Base-by-base conservation (phyloP, 2,888 invertebrate species). In the Abscondita cerata region DNA sequence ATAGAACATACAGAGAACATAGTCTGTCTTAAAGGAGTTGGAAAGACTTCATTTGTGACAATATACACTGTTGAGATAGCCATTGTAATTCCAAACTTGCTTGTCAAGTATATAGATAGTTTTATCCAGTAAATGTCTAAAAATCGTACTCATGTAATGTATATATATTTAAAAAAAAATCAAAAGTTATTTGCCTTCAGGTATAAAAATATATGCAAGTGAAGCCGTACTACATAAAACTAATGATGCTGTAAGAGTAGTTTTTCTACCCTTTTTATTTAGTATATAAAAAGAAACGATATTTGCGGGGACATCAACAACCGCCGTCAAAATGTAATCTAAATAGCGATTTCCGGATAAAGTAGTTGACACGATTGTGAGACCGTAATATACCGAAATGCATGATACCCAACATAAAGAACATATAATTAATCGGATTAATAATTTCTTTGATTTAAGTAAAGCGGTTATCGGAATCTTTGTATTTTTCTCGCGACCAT, bases 341-440 rank as follows among this genome's bases (percentile, higher is more conserved):
- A 90, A 77, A 75, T 92, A 92, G 70, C 87, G 76, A 92, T 87
- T 1, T 92, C 92, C 15, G n/a, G 86, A 87, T 47, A 93, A 79
- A 0, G 89, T 84, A 1, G 91, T 90, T 0, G 92, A 88, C 78
- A n/a, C 91, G 53, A 93, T 83, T 0, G 91, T 91, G 36, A 93
- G 79, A 0, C 93, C 93, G 72, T 92, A 93, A 77, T 91, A 93
- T 16, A 92, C 88, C 65, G 93, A 87, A 0, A 90, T 89, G 70
- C 89, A 87, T 0, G 91, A 88, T 12, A 91, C 86, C 92, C 92
- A 92, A 82, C 91, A 91, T 68, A 91, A 85, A 11, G 89, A 88
- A 67, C 91, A 90, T 51, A 87, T 87, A 1, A 83, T 68, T 40
- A 88, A 41, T 78, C 31, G 89, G 0, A 82, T 71, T 62, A 87